These are phyloP conservation scores for Hesperophylax magnus DNA, from an alignment of 1,140 invertebrate genomes.

Conservation along the genomic window DNA sequence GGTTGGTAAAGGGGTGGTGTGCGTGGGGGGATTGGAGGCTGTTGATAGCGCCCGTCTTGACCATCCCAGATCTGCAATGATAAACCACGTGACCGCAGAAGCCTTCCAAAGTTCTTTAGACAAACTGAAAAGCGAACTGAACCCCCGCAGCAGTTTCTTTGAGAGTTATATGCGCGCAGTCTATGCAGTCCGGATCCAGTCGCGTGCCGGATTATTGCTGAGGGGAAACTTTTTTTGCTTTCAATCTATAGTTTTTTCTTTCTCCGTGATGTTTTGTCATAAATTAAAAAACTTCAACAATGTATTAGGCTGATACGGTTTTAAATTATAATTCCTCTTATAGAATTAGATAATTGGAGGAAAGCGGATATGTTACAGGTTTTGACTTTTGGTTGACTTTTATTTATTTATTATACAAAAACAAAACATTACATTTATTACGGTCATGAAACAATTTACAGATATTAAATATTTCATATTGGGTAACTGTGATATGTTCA, in stretches of 20 bases:
- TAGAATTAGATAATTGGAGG: too few species aligned
- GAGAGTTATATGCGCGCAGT: not conserved
- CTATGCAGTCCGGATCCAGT: not conserved
- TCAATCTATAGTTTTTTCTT: too few species aligned
- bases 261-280: too few species aligned
- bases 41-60: conserved; percentile 2
- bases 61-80: conserved; percentile 19
- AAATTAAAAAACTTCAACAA: too few species aligned
- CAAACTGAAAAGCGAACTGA: not conserved
- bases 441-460: too few species aligned
- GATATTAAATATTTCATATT: too few species aligned
- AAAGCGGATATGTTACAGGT: too few species aligned
- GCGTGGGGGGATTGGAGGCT: not conserved
- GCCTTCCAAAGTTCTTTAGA: conserved; percentile 14
- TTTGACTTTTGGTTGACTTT: not conserved
- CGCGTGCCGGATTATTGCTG: not conserved
- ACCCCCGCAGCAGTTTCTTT: not conserved
- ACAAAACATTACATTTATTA: too few species aligned
- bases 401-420: not conserved
- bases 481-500: too few species aligned
- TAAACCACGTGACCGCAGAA: conserved; percentile 21
- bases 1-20: not conserved
- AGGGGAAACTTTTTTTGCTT: not conserved
- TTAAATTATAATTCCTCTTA: too few species aligned
- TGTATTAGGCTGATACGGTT: too few species aligned